A percentile compares a stretch with the other conserved stretches of the same genome.
Evolutionary conservation across 2,113 vertebrate genomes (phyloP).

Genomic region (Chloroceryle aenea): DNA sequence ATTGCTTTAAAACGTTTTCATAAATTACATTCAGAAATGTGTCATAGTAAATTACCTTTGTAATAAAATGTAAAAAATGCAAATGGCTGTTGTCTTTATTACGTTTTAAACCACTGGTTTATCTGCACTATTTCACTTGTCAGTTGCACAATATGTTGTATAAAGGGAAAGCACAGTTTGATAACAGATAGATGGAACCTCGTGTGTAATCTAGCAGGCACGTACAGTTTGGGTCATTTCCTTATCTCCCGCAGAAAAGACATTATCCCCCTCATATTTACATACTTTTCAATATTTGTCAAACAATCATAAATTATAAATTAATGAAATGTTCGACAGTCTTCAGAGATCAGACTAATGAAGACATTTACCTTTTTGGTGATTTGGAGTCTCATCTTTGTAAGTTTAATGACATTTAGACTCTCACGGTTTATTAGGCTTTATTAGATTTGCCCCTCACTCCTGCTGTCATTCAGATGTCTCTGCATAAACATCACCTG

Average conservation of each 20-base stretch:
- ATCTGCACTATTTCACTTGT: conserved; percentile 99
- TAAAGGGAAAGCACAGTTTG: conserved; percentile 92
- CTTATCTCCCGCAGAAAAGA: conserved; percentile 99
- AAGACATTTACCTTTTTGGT: conserved; percentile 92
- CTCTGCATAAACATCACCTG: conserved; percentile 90
- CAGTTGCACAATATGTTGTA: conserved; percentile 89
- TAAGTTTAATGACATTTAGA: conserved; percentile 92
- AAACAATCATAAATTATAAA: conserved; percentile 99
- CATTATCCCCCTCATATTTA: conserved; percentile 98
- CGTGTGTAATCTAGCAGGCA: conserved; percentile 96
- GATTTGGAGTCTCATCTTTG: conserved; percentile 89
- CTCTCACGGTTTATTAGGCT: conserved; percentile 94
- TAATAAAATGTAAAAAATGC: conserved; percentile 94
- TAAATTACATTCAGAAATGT: conserved; percentile 89
- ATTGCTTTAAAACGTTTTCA: conserved; percentile 87
- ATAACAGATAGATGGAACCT: conserved; percentile 90
- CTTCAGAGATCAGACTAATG: conserved; percentile 97
- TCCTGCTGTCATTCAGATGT: conserved; percentile 90
- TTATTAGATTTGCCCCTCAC: conserved; percentile 92
- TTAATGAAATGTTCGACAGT: conserved; percentile 99
- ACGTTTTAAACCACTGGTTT: conserved; percentile 97
- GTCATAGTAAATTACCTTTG: conserved; percentile 97
- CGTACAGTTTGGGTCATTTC: conserved; percentile 98
- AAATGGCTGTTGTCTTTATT: conserved; percentile 92
- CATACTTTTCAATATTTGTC: conserved; percentile 99